These are phyloP conservation scores for Macropus fuliginosus DNA, from an alignment of 2,797 vertebrate species.

Conservation along the genomic window DNA sequence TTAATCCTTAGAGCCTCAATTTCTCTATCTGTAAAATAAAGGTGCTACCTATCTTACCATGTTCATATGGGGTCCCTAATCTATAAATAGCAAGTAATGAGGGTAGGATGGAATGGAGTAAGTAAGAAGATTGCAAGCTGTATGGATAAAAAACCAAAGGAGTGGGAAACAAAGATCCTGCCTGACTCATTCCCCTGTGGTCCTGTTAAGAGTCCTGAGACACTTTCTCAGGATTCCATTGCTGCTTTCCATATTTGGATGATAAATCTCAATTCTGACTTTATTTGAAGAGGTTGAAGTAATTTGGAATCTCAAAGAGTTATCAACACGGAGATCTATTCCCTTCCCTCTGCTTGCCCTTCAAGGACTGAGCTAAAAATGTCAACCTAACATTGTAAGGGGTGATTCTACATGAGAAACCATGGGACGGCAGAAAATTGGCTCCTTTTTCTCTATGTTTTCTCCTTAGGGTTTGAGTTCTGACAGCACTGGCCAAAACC, in stretches of 20 bases:
- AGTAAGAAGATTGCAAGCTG: neutral
- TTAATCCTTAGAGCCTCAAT: neutral
- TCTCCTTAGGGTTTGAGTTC: neutral
- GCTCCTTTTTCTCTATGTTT: neutral
- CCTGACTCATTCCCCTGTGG: neutral
- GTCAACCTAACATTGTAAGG: constrained; percentile 15
- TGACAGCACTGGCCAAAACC: neutral
- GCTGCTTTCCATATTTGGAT: neutral
- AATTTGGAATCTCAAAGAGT: constrained; percentile 72
- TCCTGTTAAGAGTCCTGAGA: neutral
- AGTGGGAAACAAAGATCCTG: neutral
- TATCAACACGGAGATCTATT: constrained; percentile 46
- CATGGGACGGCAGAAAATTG: neutral
- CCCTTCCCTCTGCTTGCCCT: neutral
- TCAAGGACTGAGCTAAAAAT: constrained; percentile 5
- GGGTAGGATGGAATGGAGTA: neutral
- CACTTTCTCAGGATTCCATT: neutral
- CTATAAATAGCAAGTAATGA: neutral
- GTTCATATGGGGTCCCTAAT: neutral
- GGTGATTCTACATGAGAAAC: constrained; percentile 43
- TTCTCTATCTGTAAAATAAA: neutral
- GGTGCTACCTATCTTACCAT: neutral
- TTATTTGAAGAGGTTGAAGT: constrained; percentile 70
- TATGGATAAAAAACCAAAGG: neutral
- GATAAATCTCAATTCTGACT: constrained; percentile 66